Percentiles rank a stretch among this genome's conserved stretches.
These are phyloP conservation scores for Bombus affinis DNA, from an alignment of 1,140 invertebrate species.

Conservation along the genomic window DNA sequence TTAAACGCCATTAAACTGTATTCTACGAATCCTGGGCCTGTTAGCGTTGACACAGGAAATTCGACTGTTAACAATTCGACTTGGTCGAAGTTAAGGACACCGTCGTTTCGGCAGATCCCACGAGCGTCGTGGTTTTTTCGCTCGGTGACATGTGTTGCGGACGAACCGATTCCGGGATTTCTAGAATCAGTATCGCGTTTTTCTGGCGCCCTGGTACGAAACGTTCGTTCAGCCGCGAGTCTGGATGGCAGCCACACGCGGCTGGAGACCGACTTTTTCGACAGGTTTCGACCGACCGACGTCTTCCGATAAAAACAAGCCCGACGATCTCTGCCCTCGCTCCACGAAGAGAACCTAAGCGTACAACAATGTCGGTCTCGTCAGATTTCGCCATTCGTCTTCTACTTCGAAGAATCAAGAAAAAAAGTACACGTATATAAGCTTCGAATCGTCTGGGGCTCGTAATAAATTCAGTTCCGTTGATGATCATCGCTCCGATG, in stretches of 20 bases:
- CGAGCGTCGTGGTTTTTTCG: constrained; percentile 1
- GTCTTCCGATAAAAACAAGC: constrained; percentile 53
- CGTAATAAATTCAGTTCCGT: constrained; percentile 12
- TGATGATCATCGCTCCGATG: neutral
- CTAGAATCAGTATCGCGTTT: constrained; percentile 47
- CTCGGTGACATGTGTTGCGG: constrained; percentile 20
- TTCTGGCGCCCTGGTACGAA: constrained; percentile 26
- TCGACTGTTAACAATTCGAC: neutral
- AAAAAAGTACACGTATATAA: constrained; percentile 3
- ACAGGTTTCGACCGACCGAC: constrained; percentile 34
- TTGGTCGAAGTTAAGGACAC: neutral
- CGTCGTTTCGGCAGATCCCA: constrained; percentile 11
- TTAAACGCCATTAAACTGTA: neutral
- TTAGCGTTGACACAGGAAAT: neutral
- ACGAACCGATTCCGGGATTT: constrained; percentile 37
- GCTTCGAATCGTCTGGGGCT: neutral
- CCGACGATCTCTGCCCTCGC: constrained; percentile 28
- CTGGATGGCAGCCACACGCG: constrained; percentile 65
- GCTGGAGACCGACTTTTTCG: constrained; percentile 53
- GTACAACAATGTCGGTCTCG: constrained; percentile 21
- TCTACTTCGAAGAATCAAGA: constrained; percentile 13
- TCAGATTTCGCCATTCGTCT: constrained; percentile 50
- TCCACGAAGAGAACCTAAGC: constrained; percentile 33
- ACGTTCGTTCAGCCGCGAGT: constrained; percentile 27
- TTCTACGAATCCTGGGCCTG: neutral